Conservation (phyloP, 1,140 invertebrate species). For the Kradibia gibbosae region DNA sequence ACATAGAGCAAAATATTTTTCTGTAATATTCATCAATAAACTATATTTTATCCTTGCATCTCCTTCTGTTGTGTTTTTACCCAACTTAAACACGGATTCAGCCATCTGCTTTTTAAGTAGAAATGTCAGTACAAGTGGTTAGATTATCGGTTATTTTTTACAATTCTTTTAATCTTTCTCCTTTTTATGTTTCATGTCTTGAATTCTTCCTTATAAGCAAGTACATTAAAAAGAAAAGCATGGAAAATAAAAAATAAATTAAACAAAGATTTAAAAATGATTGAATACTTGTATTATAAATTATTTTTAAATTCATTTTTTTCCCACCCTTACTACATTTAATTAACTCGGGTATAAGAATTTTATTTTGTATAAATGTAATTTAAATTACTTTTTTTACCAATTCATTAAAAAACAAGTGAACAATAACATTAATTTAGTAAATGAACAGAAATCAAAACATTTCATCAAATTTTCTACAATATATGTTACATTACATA, state of each 20-base stretch:
- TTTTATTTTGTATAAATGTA: too few relatives aligned
- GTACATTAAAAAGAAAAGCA: too few relatives aligned
- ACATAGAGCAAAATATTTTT: neutral
- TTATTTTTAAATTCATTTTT: too few relatives aligned
- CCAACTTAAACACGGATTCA: constrained; percentile 2
- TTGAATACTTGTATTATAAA: too few relatives aligned
- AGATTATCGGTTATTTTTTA: neutral
- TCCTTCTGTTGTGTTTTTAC: neutral
- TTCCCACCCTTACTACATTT: too few relatives aligned
- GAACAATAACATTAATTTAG: neutral
- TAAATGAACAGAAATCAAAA: neutral
- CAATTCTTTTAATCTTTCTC: neutral
- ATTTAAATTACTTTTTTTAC: too few relatives aligned
- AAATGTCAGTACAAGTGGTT: neutral
- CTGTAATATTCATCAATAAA: neutral
- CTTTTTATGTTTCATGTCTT: too few relatives aligned
- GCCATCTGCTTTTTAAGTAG: neutral
- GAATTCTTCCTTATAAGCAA: too few relatives aligned
- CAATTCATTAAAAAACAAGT: too few relatives aligned
- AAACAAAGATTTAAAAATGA: too few relatives aligned
- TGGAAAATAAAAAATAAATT: too few relatives aligned
- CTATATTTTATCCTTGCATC: neutral
- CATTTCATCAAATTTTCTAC: neutral
- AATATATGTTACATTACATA: neutral
- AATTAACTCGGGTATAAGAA: too few relatives aligned